Conservation (phyloP, 2,888 invertebrate genomes). For the Agrochola lychnidis region DNA sequence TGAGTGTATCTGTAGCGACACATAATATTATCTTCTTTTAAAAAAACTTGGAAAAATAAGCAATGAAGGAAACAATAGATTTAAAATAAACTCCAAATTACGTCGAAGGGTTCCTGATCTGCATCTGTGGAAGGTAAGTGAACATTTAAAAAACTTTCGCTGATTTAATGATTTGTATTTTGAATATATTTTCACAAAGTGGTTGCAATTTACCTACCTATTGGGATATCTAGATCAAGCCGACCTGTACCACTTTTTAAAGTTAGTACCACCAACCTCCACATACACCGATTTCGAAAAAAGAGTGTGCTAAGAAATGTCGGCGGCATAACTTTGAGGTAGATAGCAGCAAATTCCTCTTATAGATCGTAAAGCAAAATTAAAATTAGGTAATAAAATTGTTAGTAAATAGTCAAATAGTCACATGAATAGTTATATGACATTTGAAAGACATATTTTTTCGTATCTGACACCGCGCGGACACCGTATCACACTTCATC, state of each 20-base stretch:
- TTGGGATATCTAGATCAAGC: slow-evolving; percentile 26
- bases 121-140: slow-evolving; percentile 16
- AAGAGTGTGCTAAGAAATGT: slow-evolving; percentile 26
- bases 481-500: no score
- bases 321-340: slow-evolving; percentile 26
- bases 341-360: not conserved
- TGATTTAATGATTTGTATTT: not conserved
- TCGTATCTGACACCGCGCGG: not conserved
- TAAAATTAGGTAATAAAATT: slow-evolving; percentile 13
- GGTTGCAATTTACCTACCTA: slow-evolving; percentile 10
- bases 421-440: slow-evolving; percentile 9
- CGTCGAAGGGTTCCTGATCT: slow-evolving; percentile 22
- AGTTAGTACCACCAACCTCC: slow-evolving; percentile 33
- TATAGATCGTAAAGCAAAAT: slow-evolving; percentile 18
- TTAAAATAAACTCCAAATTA: slow-evolving; percentile 15
- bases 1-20: not conserved
- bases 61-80: not conserved
- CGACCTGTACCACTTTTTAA: slow-evolving; percentile 31
- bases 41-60: slow-evolving; percentile 6
- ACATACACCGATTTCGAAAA: slow-evolving; percentile 36
- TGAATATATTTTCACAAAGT: not conserved
- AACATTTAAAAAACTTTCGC: not conserved
- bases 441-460: slow-evolving; percentile 3
- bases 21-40: slow-evolving; percentile 24
- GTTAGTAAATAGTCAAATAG: slow-evolving; percentile 16